Evolutionary conservation across 2,888 invertebrate genomes (phyloP), one percentile per base, ranked within the genome.

Genomic region (Spilarctia lutea): DNA sequence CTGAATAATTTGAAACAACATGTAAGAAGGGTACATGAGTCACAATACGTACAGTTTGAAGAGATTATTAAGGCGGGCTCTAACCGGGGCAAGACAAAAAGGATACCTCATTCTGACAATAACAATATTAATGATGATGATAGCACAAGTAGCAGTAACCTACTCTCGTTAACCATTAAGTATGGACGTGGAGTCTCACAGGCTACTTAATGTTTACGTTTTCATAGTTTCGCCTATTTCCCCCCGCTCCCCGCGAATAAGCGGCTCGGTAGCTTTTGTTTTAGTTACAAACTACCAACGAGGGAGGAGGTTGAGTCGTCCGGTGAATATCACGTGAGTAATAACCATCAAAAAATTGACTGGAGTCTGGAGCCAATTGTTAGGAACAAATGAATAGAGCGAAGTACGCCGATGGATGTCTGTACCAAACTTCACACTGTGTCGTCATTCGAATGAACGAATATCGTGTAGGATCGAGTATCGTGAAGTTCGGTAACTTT

Each of bases 1-100:
- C 80, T 81, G 72, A 80, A 81, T 75, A 81, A 81, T 78, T 76
- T 81, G 74, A 80, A 81, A 81, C 80, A 80, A 78, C 78, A 79
- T 76, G 72, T 81, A 77, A 79, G 73, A 78, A 79, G 78, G 75
- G 79, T 81, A 75, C 76, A 79, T 75, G 79, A 79, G 78, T 77
- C 76, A 73, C 79, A 78, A 56, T 76, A 81, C 70, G 60, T 69
- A 72, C 75, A 75, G 69, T 75, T 75, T 72, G 72, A 75, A 75
- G 75, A 75, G 69, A 72, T 67, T 65, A 72, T 70, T 67, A 72
- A 73, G 75, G 75, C 72, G 66, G 72, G 75, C 66, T 75, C 75
- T 69, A 78, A 78, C 78, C 76, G 79, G 75, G 78, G 79, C 68
- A 78, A 76, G 78, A 70, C 72, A 81, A 79, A 79, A 75, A 79